These are phyloP conservation scores for Myotis davidii DNA, from an alignment of 2,113 vertebrate genomes.

Conservation along the genomic window DNA sequence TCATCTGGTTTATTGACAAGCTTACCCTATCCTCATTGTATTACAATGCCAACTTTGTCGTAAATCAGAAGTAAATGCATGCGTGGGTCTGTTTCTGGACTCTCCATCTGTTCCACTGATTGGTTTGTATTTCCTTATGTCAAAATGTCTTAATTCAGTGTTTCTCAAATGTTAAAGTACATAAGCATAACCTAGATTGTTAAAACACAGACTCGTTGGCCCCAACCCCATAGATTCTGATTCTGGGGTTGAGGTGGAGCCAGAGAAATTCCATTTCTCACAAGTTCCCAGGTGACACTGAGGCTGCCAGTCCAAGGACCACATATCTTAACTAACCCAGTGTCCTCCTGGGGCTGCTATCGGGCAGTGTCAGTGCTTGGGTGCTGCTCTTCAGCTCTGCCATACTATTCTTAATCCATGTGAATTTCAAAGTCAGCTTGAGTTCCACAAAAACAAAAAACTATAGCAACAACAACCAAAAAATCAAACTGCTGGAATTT, in stretches of 20 bases:
- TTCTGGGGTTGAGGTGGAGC: background rate
- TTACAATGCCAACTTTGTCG: background rate
- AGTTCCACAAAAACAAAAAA: background rate
- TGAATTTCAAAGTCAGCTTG: conserved; percentile 4
- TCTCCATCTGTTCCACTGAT: background rate
- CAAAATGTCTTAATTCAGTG: conserved; percentile 43
- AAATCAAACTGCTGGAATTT: background rate
- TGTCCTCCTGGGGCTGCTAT: background rate
- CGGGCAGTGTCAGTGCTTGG: too few relatives aligned
- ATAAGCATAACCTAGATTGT: background rate
- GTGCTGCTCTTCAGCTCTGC: background rate
- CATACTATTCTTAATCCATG: background rate
- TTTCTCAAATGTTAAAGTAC: background rate
- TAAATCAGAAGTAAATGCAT: background rate
- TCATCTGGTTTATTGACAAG: background rate
- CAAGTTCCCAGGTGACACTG: background rate
- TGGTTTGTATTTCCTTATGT: background rate
- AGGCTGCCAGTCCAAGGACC: background rate
- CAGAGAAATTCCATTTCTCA: background rate
- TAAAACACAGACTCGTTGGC: background rate
- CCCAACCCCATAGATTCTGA: background rate
- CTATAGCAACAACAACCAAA: background rate
- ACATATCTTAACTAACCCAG: background rate
- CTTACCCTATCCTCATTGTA: background rate
- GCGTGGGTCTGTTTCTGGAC: background rate